Evolutionary conservation across 2,888 invertebrate species (phyloP).

Genomic region (Eupsilia transversa): DNA sequence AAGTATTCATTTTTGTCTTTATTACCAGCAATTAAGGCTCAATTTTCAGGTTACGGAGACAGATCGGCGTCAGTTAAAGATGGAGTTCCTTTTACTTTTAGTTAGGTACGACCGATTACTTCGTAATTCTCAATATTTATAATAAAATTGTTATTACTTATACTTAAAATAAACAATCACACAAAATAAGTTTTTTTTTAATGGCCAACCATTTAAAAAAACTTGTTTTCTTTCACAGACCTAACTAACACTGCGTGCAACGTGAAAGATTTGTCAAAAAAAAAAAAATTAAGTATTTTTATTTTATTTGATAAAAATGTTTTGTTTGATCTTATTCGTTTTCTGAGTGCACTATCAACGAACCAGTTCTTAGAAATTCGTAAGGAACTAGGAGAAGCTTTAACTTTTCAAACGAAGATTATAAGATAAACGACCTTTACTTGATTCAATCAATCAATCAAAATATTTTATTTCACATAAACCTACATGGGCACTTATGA

Average conservation of each 20-base stretch:
- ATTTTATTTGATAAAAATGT: neutral
- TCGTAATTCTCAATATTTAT: neutral
- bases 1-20: conserved; percentile 51
- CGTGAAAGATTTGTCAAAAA: neutral
- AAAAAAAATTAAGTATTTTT: no score
- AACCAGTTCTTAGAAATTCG: neutral
- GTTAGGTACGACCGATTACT: neutral
- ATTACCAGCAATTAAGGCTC: neutral
- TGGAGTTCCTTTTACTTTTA: neutral
- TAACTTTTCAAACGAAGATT: neutral
- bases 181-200: no score
- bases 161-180: neutral
- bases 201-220: no score
- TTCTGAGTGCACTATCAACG: neutral
- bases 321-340: neutral
- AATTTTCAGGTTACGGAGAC: neutral
- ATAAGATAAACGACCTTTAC: no score
- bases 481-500: no score
- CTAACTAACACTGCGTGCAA: neutral
- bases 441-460: no score
- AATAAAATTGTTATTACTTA: neutral
- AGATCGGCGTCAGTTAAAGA: neutral
- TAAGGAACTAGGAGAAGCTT: neutral
- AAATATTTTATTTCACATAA: no score
- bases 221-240: no score